Conservation (phyloP, 1,140 invertebrate species). For the Tachypleus tridentatus region DNA sequence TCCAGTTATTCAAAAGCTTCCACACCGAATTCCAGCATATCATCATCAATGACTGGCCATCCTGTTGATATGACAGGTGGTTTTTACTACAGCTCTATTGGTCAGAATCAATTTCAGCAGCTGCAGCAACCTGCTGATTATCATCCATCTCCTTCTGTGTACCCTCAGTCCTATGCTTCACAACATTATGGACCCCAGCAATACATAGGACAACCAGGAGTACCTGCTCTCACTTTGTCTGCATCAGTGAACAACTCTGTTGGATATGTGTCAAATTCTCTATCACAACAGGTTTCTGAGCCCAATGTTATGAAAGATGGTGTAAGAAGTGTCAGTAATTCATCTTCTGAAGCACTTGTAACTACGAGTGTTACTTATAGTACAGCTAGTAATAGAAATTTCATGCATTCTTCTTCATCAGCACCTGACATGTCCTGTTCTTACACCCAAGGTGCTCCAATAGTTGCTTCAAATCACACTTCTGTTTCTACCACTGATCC, state of each 20-base stretch:
- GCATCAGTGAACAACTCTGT: slow-evolving; percentile 14
- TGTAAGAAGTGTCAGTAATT: too few species aligned
- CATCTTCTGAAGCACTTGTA: too few species aligned
- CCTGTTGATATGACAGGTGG: slow-evolving; percentile 13
- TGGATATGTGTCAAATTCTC: slow-evolving; percentile 5
- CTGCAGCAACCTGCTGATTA: slow-evolving; percentile 20
- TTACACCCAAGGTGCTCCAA: too few species aligned
- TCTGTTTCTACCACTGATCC: too few species aligned
- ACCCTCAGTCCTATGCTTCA: slow-evolving; percentile 17
- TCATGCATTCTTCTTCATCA: too few species aligned
- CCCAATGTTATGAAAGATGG: too few species aligned
- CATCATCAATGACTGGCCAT: too few species aligned
- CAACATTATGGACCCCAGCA: slow-evolving; percentile 14
- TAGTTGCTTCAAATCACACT: too few species aligned
- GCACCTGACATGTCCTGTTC: too few species aligned
- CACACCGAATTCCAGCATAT: slow-evolving; percentile 21
- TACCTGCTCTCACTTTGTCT: slow-evolving; percentile 10
- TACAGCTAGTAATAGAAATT: too few species aligned
- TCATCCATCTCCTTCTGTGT: slow-evolving; percentile 26
- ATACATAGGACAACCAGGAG: slow-evolving; percentile 13
- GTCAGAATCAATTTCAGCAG: slow-evolving; percentile 29
- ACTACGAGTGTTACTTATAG: too few species aligned
- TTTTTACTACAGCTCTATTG: too few species aligned
- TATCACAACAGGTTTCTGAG: slow-evolving; percentile 1
- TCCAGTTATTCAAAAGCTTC: slow-evolving; percentile 18